Evolutionary conservation across 2,113 vertebrate species (phyloP), one percentile per base, ranked within the genome.

Genomic region (Vidua macroura): DNA sequence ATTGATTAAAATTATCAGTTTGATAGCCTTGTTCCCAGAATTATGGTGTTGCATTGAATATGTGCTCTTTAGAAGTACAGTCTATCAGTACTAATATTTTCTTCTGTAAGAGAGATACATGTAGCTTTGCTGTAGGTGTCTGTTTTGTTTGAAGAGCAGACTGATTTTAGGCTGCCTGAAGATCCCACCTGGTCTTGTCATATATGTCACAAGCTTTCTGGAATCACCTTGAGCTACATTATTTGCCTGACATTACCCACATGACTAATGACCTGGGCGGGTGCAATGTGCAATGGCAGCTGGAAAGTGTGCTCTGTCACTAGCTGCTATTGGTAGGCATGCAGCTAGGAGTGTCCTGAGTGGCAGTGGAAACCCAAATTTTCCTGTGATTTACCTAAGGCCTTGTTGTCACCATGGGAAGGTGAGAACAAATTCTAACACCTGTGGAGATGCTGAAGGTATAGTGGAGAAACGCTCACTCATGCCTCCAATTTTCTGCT

Each of bases 231-330:
- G 33, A 69, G 18, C 8, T 49, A 49, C 3, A 7, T 60, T 73
- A 35, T 69, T 88, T 93, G 39, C 15, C 15, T 69, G 53, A 39
- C 30, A 53, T 43, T 63, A 83, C 25, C 25, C 30, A 35, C 18
- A 16, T 6, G n/a, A 58, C 5, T 23, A 12, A 1, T 80, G 67
- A 43, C 20, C 17, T 10, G 22, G 33, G 35, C 30, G 79, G 31
- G 2, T 52, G 33, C 2, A 5, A 37, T 33, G n/a, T 23, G 55
- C 33, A 41, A 30, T 35, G 52, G 7, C 22, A 44, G 4, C 4
- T 66, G 90, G 13, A 76, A 58, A 8, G 11, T 0, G 1, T 2
- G 3, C 37, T 49, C 2, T 1, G 46, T 35, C 58, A n/a, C 51
- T 53, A 58, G 22, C 30, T 69, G 41, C 28, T 79, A 2, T 43